phyloP scores from a whole-genome alignment of 2,797 vertebrate species.

The Morus bassanus region DNA sequence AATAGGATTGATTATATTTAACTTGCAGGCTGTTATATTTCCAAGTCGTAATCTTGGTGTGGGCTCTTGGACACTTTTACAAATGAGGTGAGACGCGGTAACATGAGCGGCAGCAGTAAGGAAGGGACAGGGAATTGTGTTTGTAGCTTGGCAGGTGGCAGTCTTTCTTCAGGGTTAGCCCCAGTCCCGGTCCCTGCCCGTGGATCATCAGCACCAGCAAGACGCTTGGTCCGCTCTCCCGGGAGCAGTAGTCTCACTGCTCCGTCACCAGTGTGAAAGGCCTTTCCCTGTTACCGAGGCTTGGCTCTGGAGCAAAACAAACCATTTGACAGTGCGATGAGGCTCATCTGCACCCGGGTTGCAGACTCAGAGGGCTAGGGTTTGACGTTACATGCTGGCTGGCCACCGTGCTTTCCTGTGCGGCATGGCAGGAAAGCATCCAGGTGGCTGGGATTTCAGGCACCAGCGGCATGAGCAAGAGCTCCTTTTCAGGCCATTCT shows the following conservation, averaged over 20 bases:
- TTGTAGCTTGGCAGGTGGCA: neutral
- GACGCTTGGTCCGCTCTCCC: neutral
- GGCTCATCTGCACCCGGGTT: accelerated
- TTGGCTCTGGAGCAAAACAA: neutral
- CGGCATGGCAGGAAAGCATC: neutral
- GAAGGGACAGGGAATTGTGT: neutral
- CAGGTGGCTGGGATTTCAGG: neutral
- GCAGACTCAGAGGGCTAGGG: neutral
- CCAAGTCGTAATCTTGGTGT: neutral
- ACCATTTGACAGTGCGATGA: accelerated
- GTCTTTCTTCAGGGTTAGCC: neutral
- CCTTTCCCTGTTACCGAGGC: neutral
- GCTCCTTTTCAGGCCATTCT: neutral
- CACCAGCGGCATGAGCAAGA: neutral
- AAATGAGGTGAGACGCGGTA: neutral
- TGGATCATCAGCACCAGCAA: neutral
- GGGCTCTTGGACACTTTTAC: neutral
- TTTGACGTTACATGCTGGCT: neutral
- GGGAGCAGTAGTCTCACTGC: neutral
- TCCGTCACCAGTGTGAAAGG: neutral
- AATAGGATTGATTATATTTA: conserved; percentile 15
- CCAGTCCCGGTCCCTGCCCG: neutral
- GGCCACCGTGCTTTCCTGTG: neutral
- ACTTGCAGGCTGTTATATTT: neutral
- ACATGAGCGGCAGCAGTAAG: neutral